Evolutionary conservation across 2,113 vertebrate genomes (phyloP).

Genomic region (Hippocampus barbouri): DNA sequence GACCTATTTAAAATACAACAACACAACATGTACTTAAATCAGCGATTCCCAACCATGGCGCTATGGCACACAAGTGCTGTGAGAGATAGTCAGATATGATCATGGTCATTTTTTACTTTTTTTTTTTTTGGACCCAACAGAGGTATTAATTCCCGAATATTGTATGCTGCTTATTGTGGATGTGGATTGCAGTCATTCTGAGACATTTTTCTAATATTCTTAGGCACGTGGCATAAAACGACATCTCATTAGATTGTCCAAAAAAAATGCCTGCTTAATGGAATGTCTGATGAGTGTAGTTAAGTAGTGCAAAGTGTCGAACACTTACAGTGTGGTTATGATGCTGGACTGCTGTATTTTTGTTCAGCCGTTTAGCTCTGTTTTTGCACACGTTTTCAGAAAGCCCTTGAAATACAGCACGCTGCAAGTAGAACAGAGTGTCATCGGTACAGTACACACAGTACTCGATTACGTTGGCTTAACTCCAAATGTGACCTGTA

Average conservation of each 20-base stretch:
- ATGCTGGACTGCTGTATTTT: slow-evolving; percentile 75
- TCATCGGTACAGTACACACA: neutral
- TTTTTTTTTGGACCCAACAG: neutral
- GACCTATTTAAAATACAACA: slow-evolving; percentile 62
- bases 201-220: too few relatives aligned
- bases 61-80: neutral
- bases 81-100: neutral
- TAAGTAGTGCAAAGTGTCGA: neutral
- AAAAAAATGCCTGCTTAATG: neutral
- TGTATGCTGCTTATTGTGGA: too few relatives aligned
- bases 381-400: slow-evolving; percentile 55
- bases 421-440: slow-evolving; percentile 58
- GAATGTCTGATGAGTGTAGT: neutral
- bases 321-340: slow-evolving; percentile 56
- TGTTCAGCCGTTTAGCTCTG: slow-evolving; percentile 68
- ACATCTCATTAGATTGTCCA: too few relatives aligned
- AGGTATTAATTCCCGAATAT: neutral
- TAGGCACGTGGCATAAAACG: too few relatives aligned
- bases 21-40: neutral
- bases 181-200: too few relatives aligned
- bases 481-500: slow-evolving; percentile 76
- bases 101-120: too few relatives aligned
- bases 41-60: neutral
- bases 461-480: neutral
- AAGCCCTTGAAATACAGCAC: slow-evolving; percentile 69